Base-by-base conservation (phyloP, 2,888 invertebrate genomes). In the Geophilus truncorum region DNA sequence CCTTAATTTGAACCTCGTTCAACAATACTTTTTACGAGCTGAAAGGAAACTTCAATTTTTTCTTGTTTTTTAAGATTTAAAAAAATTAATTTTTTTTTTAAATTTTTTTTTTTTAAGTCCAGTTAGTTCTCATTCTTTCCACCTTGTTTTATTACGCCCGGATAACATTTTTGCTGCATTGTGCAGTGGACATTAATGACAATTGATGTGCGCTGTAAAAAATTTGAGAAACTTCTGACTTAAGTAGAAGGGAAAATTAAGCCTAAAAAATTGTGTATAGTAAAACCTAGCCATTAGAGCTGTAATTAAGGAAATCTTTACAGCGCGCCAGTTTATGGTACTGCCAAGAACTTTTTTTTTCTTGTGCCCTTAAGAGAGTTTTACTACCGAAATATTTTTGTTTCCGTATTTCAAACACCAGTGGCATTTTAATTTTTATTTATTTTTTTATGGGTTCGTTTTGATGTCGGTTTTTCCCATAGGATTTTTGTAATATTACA, bases 161-260 rank as follows among this genome's bases (percentile, higher is more conserved):
- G 23, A 70, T 70, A 28, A 28, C 70, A 28, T 70, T 70, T 70
- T 28, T 70, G 70, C n/a, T 70, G 70, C 70, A 70, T 70, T 70
- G 70, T 70, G 70, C 28, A 23, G 70, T 70, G 70, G 70, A 70
- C 70, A 70, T 25, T 70, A 70, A 70, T 70, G 70, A 70, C 70
- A 70, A 70, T 70, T 70, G 70, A 70, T 70, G 70, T 0, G 23
- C 10, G 70, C 12, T 70, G 28, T 70, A 70, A 25, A 25, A 70
- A 70, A 28, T 5, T 25, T 70, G 70, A 70, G 25, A 1, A 10
- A 25, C 15, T 70, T 70, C 70, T 25, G 70, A 10, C 28, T 28
- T 15, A 70, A 70, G 25, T 10, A 70, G 70, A 25, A 23, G 25
- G 28, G 7, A 70, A 25, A 25, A 70, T 25, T 10, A n/a, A n/a